Percentiles rank a stretch among this genome's conserved stretches.
These are phyloP conservation scores for Cryptosula pallasiana DNA, from an alignment of 2,888 invertebrate species.

Conservation along the genomic window DNA sequence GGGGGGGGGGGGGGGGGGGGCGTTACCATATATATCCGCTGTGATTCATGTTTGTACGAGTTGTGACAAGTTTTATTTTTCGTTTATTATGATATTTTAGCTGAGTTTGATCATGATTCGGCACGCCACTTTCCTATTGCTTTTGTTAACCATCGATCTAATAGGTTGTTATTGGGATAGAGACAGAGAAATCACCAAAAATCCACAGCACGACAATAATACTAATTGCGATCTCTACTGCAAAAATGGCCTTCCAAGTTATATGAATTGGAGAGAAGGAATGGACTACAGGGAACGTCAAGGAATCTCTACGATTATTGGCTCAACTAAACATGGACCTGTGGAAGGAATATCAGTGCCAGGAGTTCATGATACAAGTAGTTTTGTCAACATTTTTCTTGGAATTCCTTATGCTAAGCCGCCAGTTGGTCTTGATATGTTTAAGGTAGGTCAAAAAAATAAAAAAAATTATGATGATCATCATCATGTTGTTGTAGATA, in stretches of 20 bases:
- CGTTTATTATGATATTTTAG: too few species aligned
- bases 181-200: slow-evolving; percentile 1
- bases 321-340: background rate
- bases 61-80: too few species aligned
- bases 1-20: too few species aligned
- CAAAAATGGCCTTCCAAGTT: slow-evolving; percentile 1
- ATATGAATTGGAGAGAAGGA: slow-evolving; percentile 20
- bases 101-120: too few species aligned
- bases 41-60: too few species aligned
- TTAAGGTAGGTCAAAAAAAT: slow-evolving; percentile 56
- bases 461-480: too few species aligned
- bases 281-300: background rate
- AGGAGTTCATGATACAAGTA: slow-evolving; percentile 22
- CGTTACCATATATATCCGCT: too few species aligned
- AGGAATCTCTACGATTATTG: background rate
- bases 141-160: too few species aligned
- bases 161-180: slow-evolving; percentile 20
- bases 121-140: too few species aligned
- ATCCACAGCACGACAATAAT: slow-evolving; percentile 19
- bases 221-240: background rate
- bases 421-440: slow-evolving; percentile 43
- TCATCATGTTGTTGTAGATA: too few species aligned
- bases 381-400: slow-evolving; percentile 45
- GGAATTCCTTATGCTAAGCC: slow-evolving; percentile 56
- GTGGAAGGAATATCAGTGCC: slow-evolving; percentile 20